These are phyloP conservation scores for Onychomys leucogaster DNA, from an alignment of 2,797 vertebrate genomes.

Conservation along the genomic window DNA sequence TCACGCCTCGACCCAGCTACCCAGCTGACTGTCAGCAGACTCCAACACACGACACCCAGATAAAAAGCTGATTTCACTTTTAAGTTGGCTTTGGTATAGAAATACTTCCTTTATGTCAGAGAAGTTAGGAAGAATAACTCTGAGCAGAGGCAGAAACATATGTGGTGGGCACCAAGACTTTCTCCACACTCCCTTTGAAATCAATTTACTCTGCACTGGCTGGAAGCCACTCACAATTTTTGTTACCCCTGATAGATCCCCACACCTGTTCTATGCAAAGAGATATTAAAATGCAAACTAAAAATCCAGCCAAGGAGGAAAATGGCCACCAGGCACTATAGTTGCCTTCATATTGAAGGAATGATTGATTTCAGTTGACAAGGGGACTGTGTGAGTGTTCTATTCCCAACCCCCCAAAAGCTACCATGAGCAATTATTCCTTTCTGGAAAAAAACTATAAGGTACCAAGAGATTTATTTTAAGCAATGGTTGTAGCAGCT, in stretches of 20 bases:
- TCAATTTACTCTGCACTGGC: not conserved
- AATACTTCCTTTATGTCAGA: not conserved
- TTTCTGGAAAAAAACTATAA: conserved; percentile 55
- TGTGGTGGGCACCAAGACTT: not conserved
- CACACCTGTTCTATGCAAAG: not conserved
- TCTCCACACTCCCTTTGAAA: not conserved
- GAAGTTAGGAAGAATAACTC: conserved; percentile 29
- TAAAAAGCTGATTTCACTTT: conserved; percentile 7
- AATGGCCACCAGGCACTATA: accelerated
- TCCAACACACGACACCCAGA: not conserved
- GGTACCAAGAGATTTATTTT: conserved; percentile 78
- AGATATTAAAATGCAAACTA: not conserved
- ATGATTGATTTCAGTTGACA: conserved; percentile 68
- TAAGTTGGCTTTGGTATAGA: conserved; percentile 17
- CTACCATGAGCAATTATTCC: conserved; percentile 61
- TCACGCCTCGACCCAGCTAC: no score
- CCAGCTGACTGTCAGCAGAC: no score
- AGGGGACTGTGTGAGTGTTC: not conserved
- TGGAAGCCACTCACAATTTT: conserved; percentile 9
- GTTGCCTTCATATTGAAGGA: conserved; percentile 53
- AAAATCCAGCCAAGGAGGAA: conserved; percentile 16
- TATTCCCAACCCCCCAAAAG: conserved; percentile 34
- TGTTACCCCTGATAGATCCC: conserved; percentile 48
- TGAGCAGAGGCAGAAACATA: not conserved
- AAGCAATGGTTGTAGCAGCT: conserved; percentile 82